These are phyloP conservation scores for Clarias laeviceps DNA, from an alignment of 2,797 vertebrate species.

Conservation along the genomic window DNA sequence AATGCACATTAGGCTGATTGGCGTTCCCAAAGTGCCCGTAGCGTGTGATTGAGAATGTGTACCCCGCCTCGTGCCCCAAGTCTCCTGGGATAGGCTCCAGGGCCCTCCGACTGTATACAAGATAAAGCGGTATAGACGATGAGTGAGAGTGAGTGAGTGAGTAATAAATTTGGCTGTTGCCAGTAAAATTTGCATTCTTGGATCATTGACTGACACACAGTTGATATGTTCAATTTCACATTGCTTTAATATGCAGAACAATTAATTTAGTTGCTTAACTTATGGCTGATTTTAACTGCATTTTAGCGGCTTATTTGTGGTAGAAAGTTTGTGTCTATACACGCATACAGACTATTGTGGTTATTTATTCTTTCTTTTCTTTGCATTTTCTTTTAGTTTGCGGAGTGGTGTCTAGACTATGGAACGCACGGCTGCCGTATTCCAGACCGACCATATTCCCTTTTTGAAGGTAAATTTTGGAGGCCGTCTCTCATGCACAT, in stretches of 20 bases:
- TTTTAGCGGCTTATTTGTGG: neutral
- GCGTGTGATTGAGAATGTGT: too few relatives aligned
- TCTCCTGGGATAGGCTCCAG: too few relatives aligned
- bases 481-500: neutral
- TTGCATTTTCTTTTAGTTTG: slow-evolving; percentile 78
- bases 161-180: neutral
- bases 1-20: too few relatives aligned
- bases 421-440: slow-evolving; percentile 95
- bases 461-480: slow-evolving; percentile 90
- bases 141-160: too few relatives aligned
- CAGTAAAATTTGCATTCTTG: neutral
- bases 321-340: neutral
- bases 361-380: neutral
- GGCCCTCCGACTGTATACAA: too few relatives aligned
- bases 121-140: too few relatives aligned
- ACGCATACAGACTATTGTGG: neutral
- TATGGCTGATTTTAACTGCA: too few relatives aligned
- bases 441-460: slow-evolving; percentile 94
- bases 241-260: neutral
- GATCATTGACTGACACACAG: neutral
- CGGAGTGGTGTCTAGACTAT: slow-evolving; percentile 96
- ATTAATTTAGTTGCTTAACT: neutral
- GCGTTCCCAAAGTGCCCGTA: too few relatives aligned
- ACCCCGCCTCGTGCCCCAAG: too few relatives aligned
- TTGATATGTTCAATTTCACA: neutral